Base-by-base conservation (phyloP, 2,797 vertebrate species). In the Eulemur rubriventer region DNA sequence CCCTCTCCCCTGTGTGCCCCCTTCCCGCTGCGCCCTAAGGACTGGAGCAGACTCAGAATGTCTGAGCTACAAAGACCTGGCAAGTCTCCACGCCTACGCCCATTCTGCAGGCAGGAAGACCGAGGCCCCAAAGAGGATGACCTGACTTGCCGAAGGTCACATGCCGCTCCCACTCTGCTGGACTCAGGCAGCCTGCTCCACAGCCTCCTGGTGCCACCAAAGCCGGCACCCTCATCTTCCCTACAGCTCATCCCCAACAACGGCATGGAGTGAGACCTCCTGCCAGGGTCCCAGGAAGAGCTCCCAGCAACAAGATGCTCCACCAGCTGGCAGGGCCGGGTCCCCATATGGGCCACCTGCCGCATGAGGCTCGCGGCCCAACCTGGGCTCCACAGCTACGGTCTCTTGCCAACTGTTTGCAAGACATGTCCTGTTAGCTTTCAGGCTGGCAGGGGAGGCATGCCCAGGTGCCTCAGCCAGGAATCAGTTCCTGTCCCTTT, bases 391-490 rank as follows among this genome's bases (percentile, higher is more conserved):
- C n/a, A 84, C 30, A 78, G 41, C 30, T 2, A 9, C 38, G 16
- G 48, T 55, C 59, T 33, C 59, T 48, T 28, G 43, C 30, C 38
- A 7, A 2, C 7, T 2, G 7, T 12, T 0, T 6, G 28, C 24
- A 7, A 14, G n/a, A 26, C 1, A 0, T 13, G 18, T 48, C 43
- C 78, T 0, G 8, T 12, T 6, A 13, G 38, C 88, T 63, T 35
- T 33, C 41, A 0, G 4, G 72, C 46, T 33, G 26, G 33, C 20
- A 20, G 20, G 7, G 55, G 41, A 50, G 33, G 38, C 50, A 20
- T 0, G 20, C 4, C 33, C 41, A 20, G 0, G 9, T 6, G 30
- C 28, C 28, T 1, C 63, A 3, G 3, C 8, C 1, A 1, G 72
- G n/a, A 57, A 48, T 14, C 10, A 1, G 20, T 1, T 20, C 52